Evolutionary conservation across 2,888 invertebrate genomes (phyloP).

Genomic region (Acrobasis suavella): DNA sequence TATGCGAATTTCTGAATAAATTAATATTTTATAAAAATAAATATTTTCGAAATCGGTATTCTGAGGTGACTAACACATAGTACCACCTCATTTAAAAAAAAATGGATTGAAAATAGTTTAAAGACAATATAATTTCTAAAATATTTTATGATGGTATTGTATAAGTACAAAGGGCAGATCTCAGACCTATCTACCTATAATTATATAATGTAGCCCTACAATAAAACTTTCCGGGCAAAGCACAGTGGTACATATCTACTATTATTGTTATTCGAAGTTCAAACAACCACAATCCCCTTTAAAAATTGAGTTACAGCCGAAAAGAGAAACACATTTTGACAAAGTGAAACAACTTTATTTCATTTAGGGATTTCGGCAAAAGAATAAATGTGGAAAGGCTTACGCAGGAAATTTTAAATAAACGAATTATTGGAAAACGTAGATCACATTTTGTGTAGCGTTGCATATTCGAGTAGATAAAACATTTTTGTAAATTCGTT

Average conservation of each 20-base stretch:
- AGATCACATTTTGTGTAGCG: not conserved
- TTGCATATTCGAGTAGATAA: not conserved
- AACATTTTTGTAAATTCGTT: not conserved
- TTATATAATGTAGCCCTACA: not conserved
- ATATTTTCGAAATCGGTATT: too few species aligned
- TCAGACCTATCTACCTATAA: too few species aligned
- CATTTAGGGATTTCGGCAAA: conserved; percentile 14
- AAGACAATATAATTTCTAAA: too few species aligned
- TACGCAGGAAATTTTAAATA: conserved; percentile 9
- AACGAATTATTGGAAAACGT: conserved; percentile 14
- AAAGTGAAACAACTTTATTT: conserved; percentile 11
- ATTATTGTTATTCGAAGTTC: conserved; percentile 11
- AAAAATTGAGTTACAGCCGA: conserved; percentile 3
- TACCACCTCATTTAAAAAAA: too few species aligned
- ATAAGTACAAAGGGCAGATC: too few species aligned
- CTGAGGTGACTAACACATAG: too few species aligned
- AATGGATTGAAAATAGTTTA: too few species aligned
- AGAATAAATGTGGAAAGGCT: conserved; percentile 16
- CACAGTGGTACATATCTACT: not conserved
- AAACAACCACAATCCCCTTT: conserved; percentile 17
- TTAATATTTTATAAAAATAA: too few species aligned
- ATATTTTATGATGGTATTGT: too few species aligned
- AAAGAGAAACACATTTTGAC: conserved; percentile 9
- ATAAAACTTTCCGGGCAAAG: not conserved
- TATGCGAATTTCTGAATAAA: too few species aligned